Conservation (phyloP, 2,797 vertebrate genomes). For the Hippopotamyrus pictus region DNA sequence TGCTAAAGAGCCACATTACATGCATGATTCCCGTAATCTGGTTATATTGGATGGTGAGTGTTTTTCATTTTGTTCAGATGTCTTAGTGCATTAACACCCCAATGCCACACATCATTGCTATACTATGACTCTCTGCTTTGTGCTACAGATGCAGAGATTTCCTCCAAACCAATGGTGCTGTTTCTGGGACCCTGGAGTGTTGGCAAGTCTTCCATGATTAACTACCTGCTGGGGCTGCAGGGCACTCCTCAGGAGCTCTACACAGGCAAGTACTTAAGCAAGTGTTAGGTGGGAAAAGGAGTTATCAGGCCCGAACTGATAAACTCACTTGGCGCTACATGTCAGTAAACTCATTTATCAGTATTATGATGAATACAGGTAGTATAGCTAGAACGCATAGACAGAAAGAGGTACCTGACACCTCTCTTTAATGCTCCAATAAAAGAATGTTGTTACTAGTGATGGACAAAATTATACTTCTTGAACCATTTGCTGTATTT, state of each 20-base stretch:
- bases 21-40: not conserved
- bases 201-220: constrained; percentile 98
- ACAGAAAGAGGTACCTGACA: not conserved
- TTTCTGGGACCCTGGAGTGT: constrained; percentile 98
- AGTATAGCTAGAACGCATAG: not conserved
- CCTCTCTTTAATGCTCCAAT: not conserved
- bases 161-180: constrained; percentile 96
- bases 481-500: not conserved
- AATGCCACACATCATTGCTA: not conserved
- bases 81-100: not conserved
- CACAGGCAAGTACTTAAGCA: constrained; percentile 56
- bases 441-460: not conserved
- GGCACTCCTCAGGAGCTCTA: constrained; percentile 92
- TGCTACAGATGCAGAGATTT: constrained; percentile 88
- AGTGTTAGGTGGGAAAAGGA: no score
- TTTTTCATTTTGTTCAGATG: not conserved
- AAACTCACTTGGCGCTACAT: not conserved
- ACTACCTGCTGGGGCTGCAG: constrained; percentile 91
- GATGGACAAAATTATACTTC: not conserved
- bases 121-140: not conserved
- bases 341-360: not conserved
- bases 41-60: not conserved
- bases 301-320: constrained; percentile 77
- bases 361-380: not conserved
- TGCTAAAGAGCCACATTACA: not conserved